Base-by-base conservation (phyloP, 2,797 vertebrate species). In the Lophotriccus pileatus region DNA sequence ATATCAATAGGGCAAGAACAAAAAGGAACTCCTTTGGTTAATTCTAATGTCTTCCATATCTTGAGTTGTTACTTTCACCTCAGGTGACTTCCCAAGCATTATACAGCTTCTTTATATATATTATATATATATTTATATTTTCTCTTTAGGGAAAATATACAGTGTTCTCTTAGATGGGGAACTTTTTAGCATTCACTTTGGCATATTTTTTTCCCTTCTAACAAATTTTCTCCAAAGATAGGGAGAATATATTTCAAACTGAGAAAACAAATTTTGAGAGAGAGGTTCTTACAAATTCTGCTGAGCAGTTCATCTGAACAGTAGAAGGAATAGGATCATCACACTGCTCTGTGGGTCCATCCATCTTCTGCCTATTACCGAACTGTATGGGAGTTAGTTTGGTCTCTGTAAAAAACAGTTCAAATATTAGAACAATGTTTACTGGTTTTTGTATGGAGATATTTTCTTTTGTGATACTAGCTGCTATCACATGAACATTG, bases 341-440 rank as follows among this genome's bases (percentile, higher is more conserved):
- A 68, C 99, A 99, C 84, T 97, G 98, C 75, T 99, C 99, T 46
- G 89, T 98, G 66, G 99, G 99, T 60, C 98, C 98, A 2, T 99
- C 98, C 96, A 98, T 95, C 95, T 99, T 99, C 95, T 99, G 98
- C 77, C 98, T 95, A 36, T 98, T 98, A 68, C 98, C 98, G 52
- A 97, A 99, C 88, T 99, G 98, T 30, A 84, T 7, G 3, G 97
- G 81, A 34, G 97, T 98, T 86, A 99, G 94, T 90, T 88, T 97
- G 55, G 88, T 64, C 6, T 97, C 99, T 99, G 94, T 55, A 43
- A 84, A 87, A 90, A 70, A 2, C 10, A 50, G 21, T 46, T 30
- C 36, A 80, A 80, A 34, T 72, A 49, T 88, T 52, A 80, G 53
- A 78, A 44, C 39, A 37, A 64, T 22, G n/a, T 58, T 81, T 55